Percentiles rank a stretch among this genome's conserved stretches.
phyloP scores from a whole-genome alignment of 2,888 invertebrate genomes.

The Galerucella calmariensis region DNA sequence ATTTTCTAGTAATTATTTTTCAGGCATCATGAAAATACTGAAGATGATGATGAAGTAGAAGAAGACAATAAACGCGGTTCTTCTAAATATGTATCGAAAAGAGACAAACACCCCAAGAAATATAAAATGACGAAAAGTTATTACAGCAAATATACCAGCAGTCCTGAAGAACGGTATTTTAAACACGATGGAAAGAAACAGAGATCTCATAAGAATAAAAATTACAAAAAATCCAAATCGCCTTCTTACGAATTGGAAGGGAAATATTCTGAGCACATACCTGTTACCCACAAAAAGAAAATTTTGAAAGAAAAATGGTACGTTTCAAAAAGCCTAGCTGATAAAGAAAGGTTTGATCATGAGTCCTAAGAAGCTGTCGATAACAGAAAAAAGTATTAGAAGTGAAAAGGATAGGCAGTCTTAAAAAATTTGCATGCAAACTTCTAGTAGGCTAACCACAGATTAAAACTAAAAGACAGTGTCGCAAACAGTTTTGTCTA shows the following conservation, averaged over 20 bases:
- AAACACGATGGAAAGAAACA: slow-evolving; percentile 39
- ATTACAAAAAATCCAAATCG: slow-evolving; percentile 39
- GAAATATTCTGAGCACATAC: slow-evolving; percentile 52
- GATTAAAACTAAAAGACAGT: not conserved
- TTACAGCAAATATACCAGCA: slow-evolving; percentile 45
- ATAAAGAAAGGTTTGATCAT: slow-evolving; percentile 27
- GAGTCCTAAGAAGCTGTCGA: not conserved
- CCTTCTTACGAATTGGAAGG: slow-evolving; percentile 52
- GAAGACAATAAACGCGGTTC: slow-evolving; percentile 49
- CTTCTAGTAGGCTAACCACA: not conserved
- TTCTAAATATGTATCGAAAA: slow-evolving; percentile 43
- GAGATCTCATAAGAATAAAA: slow-evolving; percentile 44
- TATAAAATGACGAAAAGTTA: slow-evolving; percentile 36
- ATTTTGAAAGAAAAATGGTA: slow-evolving; percentile 56
- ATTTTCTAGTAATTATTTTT: slow-evolving; percentile 8
- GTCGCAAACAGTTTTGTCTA: not conserved
- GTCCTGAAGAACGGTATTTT: slow-evolving; percentile 35
- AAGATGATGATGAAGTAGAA: slow-evolving; percentile 47
- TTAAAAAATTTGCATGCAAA: not conserved
- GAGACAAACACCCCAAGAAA: slow-evolving; percentile 40
- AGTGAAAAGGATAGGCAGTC: not conserved
- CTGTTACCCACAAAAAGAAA: slow-evolving; percentile 55
- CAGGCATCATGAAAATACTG: slow-evolving; percentile 40
- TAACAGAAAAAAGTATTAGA: not conserved
- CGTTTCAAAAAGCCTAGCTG: slow-evolving; percentile 46